Evolutionary conservation across 2,888 invertebrate species (phyloP).

Genomic region (Aporophyla lueneburgensis): DNA sequence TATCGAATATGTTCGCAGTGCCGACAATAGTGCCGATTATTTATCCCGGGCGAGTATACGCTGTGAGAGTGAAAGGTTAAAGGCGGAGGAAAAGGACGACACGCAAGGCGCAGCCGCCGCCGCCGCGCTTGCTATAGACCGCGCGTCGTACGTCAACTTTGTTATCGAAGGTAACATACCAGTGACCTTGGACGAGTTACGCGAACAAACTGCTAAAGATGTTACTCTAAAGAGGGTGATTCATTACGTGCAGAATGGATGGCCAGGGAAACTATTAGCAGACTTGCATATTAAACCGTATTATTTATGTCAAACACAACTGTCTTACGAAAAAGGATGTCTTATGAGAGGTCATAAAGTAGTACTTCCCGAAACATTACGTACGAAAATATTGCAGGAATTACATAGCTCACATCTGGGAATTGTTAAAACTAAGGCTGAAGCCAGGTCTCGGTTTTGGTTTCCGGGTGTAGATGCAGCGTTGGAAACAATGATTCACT

Average conservation of each 20-base stretch:
- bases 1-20: conserved; percentile 63
- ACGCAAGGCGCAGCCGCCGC: neutral
- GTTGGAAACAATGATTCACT: conserved; percentile 7
- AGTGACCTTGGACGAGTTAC: neutral
- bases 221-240: too few species aligned
- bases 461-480: conserved; percentile 25
- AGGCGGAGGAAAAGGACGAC: neutral
- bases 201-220: neutral
- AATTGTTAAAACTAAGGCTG: neutral
- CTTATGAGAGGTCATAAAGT: neutral
- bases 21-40: conserved; percentile 35
- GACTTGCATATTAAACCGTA: neutral
- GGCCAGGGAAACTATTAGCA: too few species aligned
- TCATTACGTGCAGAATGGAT: too few species aligned
- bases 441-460: conserved; percentile 24
- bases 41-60: conserved; percentile 31
- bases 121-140: neutral
- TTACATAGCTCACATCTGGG: neutral
- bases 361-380: neutral
- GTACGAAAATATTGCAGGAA: neutral
- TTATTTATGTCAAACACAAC: neutral
- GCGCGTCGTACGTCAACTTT: neutral
- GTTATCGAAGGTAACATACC: conserved; percentile 5
- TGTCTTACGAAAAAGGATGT: neutral
- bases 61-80: neutral